Base-by-base conservation (phyloP, 1,140 invertebrate genomes). In the Acromyrmex echinatior region DNA sequence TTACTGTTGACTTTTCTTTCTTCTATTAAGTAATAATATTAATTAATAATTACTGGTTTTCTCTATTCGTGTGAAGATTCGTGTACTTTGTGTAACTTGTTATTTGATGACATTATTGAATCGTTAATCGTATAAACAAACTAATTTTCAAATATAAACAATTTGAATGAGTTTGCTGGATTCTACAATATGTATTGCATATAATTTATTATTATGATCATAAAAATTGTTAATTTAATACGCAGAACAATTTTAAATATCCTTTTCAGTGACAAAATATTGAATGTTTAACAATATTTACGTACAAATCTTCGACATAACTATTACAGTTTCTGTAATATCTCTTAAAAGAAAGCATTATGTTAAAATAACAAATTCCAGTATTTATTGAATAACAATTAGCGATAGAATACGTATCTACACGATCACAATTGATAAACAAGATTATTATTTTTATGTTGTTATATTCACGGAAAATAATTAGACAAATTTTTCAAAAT, bases 191-290 rank as follows among this genome's bases (percentile, higher is more conserved):
- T 39, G 6, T 60, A 3, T 2, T 25, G 5, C 21, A n/a, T 28
- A 78, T 28, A 78, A 78, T 78, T 39, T 25, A 79, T 31, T 79
- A 66, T 31, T 31, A 49, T 4, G 10, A 77, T 18, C 16, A 6
- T 65, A 79, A 78, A 79, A 25, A 49, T 31, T 66, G 3, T 62
- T 79, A 14, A 45, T 6, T 65, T 66, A 49, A 49, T 28, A 58
- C 16, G 9, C 2, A 45, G 1, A 28, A 49, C 4, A 9, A 16
- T 16, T 3, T 60, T 10, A 16, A 60, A 63, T 2, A 45, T 45
- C 21, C 16, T 78, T 45, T 45, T 21, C 1, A 4, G 45, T 25
- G 6, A 63, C n/a, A 31, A 3, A 62, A 45, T 31, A 31, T 31
- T 31, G 3, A 31, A 31, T 4, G 28, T 31, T 31, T 25, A 25